Evolutionary conservation across 2,113 vertebrate species (phyloP).

Genomic region (Chaenogobius annularis): DNA sequence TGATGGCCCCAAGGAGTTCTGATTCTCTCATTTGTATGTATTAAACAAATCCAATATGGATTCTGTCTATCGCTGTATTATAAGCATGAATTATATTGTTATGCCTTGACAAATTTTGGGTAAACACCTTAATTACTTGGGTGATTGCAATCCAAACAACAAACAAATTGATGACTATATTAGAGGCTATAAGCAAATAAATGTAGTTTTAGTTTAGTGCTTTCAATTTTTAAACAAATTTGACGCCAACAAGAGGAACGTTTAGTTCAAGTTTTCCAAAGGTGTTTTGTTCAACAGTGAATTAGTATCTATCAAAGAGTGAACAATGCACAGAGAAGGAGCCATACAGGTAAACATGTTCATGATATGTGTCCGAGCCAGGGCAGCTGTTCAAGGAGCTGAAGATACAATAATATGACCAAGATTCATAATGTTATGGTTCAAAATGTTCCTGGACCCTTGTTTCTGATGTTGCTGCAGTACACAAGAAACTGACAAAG

Average conservation of each 20-base stretch:
- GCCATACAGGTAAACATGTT: too few species aligned
- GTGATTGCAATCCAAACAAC: not conserved
- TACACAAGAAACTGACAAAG: not conserved
- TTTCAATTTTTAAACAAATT: not conserved
- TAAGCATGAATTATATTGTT: conserved; percentile 2
- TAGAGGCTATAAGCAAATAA: not conserved
- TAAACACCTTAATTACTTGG: not conserved
- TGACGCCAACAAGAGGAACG: too few species aligned
- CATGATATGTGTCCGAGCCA: not conserved
- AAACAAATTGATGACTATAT: not conserved
- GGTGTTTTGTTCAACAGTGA: too few species aligned
- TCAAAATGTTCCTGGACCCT: not conserved
- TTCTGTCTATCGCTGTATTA: conserved; percentile 3
- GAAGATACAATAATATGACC: not conserved
- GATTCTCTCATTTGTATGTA: conserved; percentile 45
- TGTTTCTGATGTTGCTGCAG: not conserved
- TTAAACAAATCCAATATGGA: conserved; percentile 23
- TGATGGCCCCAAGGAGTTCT: conserved; percentile 31
- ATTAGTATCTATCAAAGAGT: too few species aligned
- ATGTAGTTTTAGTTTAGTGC: not conserved
- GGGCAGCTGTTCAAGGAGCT: not conserved
- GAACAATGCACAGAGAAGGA: too few species aligned
- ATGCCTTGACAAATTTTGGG: not conserved
- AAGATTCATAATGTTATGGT: too few species aligned
- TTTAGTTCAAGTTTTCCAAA: too few species aligned